Evolutionary conservation across 2,797 vertebrate genomes (phyloP).

Genomic region (Decapterus maruadsi): DNA sequence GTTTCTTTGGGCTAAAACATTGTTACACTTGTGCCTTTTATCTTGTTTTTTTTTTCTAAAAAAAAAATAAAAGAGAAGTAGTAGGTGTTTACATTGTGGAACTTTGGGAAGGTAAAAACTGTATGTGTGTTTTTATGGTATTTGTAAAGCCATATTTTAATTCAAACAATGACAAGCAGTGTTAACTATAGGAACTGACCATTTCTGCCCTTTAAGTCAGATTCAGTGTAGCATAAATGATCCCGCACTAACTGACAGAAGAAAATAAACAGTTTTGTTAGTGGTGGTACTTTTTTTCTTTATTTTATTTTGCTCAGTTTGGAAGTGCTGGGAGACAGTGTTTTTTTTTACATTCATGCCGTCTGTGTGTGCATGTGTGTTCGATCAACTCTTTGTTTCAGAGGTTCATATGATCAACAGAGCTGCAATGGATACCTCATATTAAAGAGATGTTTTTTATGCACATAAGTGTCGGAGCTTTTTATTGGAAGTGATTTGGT

Average conservation of each 20-base stretch:
- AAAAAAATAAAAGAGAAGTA: constrained; percentile 8
- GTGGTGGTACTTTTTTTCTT: background rate
- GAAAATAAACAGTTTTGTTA: constrained; percentile 39
- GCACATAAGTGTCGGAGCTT: constrained; percentile 28
- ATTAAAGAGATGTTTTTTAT: constrained; percentile 69
- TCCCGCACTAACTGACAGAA: constrained; percentile 9
- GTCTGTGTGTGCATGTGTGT: constrained; percentile 42
- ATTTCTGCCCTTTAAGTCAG: constrained; percentile 10
- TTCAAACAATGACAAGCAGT: constrained; percentile 35
- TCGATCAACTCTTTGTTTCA: constrained; percentile 33
- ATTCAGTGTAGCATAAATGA: constrained; percentile 54
- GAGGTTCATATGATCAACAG: constrained; percentile 62
- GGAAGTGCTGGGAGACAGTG: constrained; percentile 37
- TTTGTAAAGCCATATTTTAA: constrained; percentile 36
- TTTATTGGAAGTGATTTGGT: constrained; percentile 20
- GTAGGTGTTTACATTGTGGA: constrained; percentile 43
- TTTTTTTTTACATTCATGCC: constrained; percentile 54
- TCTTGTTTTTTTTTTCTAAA: constrained; percentile 12
- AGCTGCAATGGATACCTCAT: constrained; percentile 74
- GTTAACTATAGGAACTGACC: constrained; percentile 26
- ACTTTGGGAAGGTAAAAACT: constrained; percentile 27
- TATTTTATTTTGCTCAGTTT: constrained; percentile 26
- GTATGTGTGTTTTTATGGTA: constrained; percentile 38
- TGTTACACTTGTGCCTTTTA: constrained; percentile 73
- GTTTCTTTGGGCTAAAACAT: constrained; percentile 25